Conservation (phyloP, 2,888 invertebrate genomes). For the Invenusta paracnida region DNA sequence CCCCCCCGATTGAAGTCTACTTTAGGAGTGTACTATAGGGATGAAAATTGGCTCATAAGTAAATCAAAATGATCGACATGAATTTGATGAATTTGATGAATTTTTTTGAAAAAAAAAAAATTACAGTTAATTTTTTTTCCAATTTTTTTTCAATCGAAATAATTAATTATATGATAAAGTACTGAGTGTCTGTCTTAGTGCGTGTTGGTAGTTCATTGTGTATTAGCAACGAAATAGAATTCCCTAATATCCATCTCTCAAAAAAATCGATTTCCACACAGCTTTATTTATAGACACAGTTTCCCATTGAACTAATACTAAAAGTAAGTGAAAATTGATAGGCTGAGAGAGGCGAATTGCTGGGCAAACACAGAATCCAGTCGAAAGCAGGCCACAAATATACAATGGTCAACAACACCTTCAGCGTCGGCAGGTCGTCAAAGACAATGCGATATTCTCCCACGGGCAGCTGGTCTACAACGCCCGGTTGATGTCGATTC, state of each 20-base stretch:
- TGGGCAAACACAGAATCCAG: background rate
- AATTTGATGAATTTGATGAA: background rate
- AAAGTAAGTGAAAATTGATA: background rate
- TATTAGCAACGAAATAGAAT: background rate
- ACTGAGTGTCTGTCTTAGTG: background rate
- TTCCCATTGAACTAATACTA: background rate
- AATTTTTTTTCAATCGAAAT: background rate
- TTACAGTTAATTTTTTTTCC: background rate
- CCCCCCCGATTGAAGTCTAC: background rate
- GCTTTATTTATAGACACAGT: background rate
- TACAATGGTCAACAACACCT: background rate
- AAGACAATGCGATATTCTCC: slow-evolving; percentile 19
- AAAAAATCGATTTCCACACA: background rate
- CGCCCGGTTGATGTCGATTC: background rate
- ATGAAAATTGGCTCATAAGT: background rate
- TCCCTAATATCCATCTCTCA: background rate
- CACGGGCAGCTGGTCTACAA: background rate
- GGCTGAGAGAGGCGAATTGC: background rate
- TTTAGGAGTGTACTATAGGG: background rate
- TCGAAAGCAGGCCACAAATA: background rate
- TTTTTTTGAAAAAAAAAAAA: background rate
- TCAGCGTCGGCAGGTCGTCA: slow-evolving; percentile 6
- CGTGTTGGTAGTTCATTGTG: background rate
- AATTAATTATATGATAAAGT: background rate
- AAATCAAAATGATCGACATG: background rate